Base-by-base conservation (phyloP, 2,888 invertebrate species). In the Caenorhabditis angaria region DNA sequence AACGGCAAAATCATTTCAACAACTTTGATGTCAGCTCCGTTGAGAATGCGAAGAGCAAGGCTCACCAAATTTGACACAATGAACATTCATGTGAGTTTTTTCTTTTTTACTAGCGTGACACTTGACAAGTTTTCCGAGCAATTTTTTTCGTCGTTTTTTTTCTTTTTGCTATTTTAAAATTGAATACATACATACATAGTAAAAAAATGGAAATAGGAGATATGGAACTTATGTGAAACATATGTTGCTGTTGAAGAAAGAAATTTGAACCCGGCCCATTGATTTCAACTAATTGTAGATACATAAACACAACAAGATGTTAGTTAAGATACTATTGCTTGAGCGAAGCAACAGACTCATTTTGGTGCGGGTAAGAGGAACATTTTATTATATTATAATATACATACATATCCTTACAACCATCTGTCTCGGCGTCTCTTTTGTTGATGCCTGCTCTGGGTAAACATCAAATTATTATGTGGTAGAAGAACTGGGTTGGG, bases 41-140 rank as follows among this genome's bases (percentile, higher is more conserved):
- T 85, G 47, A 78, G 81, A 57, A 66, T 86, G 10, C 68, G 83
- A 56, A 59, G 80, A 41, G 83, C 85, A 1, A 60, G 85, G 22
- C 81, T 85, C 24, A 86, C 85, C 10, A 83, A 83, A 64, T 85
- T 85, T 63, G 85, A 85, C 65, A 72, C 77, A 14, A 65, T 72
- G 32, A 62, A 64, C 10, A 77, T 78, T 61, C 73, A 79, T 61
- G 83, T 83, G 32, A 77, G 83, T 75, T 29, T 48, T 54, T 50
- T 25, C 53, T 28, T 55, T 55, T 6, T 5, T n/a, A 6, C 5
- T 74, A 41, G 70, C 61, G 61, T 67, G 70, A 71, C 63, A 71
- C 61, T 66, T 66, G 66, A 71, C 57, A 65, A 70, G 61, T 62
- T 51, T 51, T n/a, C n/a, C n/a, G 51, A 41, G 14, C 14, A 18